Base-by-base conservation (phyloP, 2,113 vertebrate genomes). In the Sigmodon hispidus region DNA sequence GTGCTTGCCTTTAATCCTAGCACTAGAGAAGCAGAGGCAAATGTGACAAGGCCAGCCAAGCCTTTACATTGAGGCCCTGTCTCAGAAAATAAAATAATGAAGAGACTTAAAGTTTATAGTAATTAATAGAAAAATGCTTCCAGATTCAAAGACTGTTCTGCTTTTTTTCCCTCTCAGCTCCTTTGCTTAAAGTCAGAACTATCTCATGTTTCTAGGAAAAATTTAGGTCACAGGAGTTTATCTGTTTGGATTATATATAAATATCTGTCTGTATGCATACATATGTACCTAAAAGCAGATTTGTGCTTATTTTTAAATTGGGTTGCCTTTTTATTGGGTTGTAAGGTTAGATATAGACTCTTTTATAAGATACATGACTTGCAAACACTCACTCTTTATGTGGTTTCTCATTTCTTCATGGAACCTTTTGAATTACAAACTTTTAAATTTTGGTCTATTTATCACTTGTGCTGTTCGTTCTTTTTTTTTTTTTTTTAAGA, bases 71-170 rank as follows among this genome's bases (percentile, higher is more conserved):
- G 52, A 81, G n/a, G 57, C 52, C 55, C 17, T 81, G 22, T 59
- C 55, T 81, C 55, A 59, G 43, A 81, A 59, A 81, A 52, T 50
- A 77, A 77, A 77, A 76, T 50, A 76, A 76, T 52, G 29, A 52
- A 77, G 48, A 21, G 70, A 43, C 70, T 73, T 43, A 72, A 43
- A 22, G 45, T 92, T 87, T 50, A 45, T 83, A 81, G 17, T 89
- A 65, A 84, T 94, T 88, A 70, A 89, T 79, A 70, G 24, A 77
- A 40, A 40, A 6, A 61, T 80, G 43, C 19, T 94, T 86, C 61
- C 52, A 92, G 89, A 94, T 95, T 95, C 34, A 92, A 61, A 77
- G 81, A 52, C 55, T 86, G 7, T 50, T 94, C 15, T 93, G 52
- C 52, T 59, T 81, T 84, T 93, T 3, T 84, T 12, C 73, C 45